These are phyloP conservation scores for Tanypteryx hageni DNA, from an alignment of 2,888 invertebrate species.

Conservation along the genomic window DNA sequence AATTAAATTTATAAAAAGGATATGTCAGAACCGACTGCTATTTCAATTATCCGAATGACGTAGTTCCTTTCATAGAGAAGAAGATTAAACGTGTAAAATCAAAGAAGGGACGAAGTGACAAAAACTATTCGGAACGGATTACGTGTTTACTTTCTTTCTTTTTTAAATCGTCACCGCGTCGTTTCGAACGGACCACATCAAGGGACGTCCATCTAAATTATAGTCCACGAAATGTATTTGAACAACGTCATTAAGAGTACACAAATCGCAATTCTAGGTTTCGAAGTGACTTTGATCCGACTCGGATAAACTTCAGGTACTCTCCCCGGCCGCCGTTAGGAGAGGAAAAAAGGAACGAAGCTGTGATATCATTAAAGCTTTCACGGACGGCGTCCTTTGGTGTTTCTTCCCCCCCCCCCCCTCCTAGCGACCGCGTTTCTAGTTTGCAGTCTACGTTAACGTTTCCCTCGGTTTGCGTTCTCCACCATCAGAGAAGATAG, in stretches of 20 bases:
- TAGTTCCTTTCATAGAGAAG: no score
- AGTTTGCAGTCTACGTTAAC: background rate
- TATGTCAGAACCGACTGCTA: no score
- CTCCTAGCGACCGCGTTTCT: background rate
- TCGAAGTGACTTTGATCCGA: background rate
- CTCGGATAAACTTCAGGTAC: background rate
- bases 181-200: background rate
- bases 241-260: constrained; percentile 6
- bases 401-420: background rate
- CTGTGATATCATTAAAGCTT: constrained; percentile 13
- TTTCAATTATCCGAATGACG: no score
- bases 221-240: background rate
- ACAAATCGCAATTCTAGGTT: constrained; percentile 16
- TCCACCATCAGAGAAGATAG: background rate
- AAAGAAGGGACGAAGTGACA: no score
- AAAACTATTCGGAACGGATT: no score
- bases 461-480: background rate
- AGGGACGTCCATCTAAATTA: background rate
- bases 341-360: background rate
- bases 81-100: no score
- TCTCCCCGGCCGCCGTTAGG: background rate
- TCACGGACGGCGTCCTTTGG: background rate
- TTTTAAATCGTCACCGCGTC: background rate
- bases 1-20: no score
- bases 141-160: no score